Evolutionary conservation across 2,113 vertebrate genomes (phyloP), one percentile per base, ranked within the genome.

Genomic region (Pao palembangensis): DNA sequence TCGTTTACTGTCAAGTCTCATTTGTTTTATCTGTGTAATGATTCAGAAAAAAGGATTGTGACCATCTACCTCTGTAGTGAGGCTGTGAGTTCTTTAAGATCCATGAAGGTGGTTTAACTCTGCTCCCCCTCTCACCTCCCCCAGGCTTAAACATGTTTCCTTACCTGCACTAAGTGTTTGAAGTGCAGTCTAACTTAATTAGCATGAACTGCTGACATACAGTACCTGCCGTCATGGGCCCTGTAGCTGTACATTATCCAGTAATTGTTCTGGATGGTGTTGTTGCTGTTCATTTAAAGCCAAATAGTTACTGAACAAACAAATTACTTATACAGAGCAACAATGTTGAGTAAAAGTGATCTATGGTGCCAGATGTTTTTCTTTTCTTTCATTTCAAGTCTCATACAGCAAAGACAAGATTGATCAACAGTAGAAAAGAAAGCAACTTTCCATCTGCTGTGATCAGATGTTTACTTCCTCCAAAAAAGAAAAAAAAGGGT

Each of bases 111-210:
- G 10, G 43, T 44, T 44, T 6, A 43, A 15, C 34, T 38, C 8
- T 38, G 34, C 34, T 38, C 8, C 1, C 51, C 28, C 11, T 21
- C 44, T 51, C 43, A 71, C 25, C 52, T 31, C 51, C 55, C 65
- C 54, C 38, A 34, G 38, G 7, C 23, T 58, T 52, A 43, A 76
- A 64, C 57, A 57, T 54, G 53, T 55, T 38, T 57, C 25, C 55
- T 67, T 56, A 79, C 75, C 69, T 74, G 66, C 41, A 42, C 25
- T 3, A 23, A 23, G 46, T 51, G 68, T 67, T 38, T n/a, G 51
- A 61, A 64, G 6, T 18, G 55, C 51, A 59, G 12, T 46, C 52
- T 62, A 53, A 21, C 16, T 53, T 56, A 21, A 58, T 55, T 55
- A 51, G 44, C 28, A 62, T n/a, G 44, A 43, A 25, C 15, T 20